Evolutionary conservation across 2,888 invertebrate genomes (phyloP).

Genomic region (Stramonita haemastoma): DNA sequence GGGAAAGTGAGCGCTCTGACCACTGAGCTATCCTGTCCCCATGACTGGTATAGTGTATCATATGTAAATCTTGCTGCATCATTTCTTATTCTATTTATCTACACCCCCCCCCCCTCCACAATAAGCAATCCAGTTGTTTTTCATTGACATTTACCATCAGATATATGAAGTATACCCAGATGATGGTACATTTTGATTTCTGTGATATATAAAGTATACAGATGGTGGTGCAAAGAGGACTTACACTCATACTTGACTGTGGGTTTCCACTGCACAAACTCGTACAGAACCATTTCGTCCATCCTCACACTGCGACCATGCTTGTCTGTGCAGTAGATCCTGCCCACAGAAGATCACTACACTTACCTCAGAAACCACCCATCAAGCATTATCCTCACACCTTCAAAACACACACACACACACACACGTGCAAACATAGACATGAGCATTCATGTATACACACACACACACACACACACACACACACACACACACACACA

Average conservation of each 20-base stretch:
- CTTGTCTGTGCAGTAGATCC: constrained; percentile 37
- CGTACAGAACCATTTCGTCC: background rate
- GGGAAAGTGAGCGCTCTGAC: too few species aligned
- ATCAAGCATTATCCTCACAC: too few species aligned
- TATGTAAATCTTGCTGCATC: too few species aligned
- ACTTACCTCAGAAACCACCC: too few species aligned
- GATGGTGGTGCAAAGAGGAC: background rate
- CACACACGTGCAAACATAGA: background rate
- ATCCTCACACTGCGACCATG: constrained; percentile 20
- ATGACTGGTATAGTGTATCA: too few species aligned
- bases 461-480: background rate
- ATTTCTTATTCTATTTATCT: too few species aligned
- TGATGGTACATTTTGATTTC: background rate
- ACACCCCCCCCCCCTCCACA: too few species aligned
- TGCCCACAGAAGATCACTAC: background rate
- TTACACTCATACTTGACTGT: constrained; percentile 3
- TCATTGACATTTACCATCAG: too few species aligned
- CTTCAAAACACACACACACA: background rate
- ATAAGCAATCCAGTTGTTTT: too few species aligned
- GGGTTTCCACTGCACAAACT: background rate
- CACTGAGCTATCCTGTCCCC: too few species aligned
- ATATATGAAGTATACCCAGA: too few species aligned
- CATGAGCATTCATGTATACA: too few species aligned
- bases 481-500: background rate
- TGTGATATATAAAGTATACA: background rate